phyloP scores from a whole-genome alignment of 35 echinoderm and acorn worm genomes.

The Diadema setosum region DNA sequence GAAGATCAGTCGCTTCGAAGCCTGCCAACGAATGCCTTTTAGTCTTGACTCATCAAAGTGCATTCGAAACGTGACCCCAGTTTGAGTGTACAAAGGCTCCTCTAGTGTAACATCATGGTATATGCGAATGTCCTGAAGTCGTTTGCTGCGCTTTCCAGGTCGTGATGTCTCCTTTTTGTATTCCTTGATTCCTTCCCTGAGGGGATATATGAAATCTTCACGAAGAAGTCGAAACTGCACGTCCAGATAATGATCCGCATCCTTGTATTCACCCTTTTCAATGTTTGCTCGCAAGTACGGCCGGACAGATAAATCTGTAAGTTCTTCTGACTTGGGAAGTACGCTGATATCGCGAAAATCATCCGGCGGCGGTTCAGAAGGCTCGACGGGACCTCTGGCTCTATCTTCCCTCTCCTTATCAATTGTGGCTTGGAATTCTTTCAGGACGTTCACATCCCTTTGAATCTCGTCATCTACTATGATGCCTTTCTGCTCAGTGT shows the following conservation, averaged over 20 bases:
- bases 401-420: neutral
- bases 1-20: conserved; percentile 40
- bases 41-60: conserved; percentile 35
- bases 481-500: neutral
- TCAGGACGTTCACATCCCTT: neutral
- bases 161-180: neutral
- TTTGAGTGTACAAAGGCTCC: conserved; percentile 41
- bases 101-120: conserved; percentile 45
- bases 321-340: conserved; percentile 15
- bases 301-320: neutral
- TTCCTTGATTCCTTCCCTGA: conserved; percentile 45
- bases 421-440: neutral
- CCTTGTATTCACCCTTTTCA: neutral
- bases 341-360: conserved; percentile 38
- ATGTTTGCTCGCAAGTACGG: conserved; percentile 19
- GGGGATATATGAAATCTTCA: conserved; percentile 41
- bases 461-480: conserved; percentile 26
- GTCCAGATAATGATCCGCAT: conserved; percentile 51
- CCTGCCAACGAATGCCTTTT: conserved; percentile 44
- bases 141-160: neutral
- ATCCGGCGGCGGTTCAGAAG: conserved; percentile 22
- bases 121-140: neutral
- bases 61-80: conserved; percentile 47
- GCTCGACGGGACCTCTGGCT: neutral
- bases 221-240: conserved; percentile 55